Evolutionary conservation across 2,888 invertebrate genomes (phyloP).

Genomic region (Frankliniella intonsa): DNA sequence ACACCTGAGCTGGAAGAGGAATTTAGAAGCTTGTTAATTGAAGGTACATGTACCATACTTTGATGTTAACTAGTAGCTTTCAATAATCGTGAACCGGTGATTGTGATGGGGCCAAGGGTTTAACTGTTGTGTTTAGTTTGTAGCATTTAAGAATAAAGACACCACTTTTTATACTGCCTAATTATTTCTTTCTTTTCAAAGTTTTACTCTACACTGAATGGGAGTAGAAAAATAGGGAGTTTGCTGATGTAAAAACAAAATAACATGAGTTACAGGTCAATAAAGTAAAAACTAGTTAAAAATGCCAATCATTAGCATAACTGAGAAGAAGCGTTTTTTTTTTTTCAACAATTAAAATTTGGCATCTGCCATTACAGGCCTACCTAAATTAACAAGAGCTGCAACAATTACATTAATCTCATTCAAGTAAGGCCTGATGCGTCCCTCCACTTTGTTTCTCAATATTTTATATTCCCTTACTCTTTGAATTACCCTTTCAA

Average conservation of each 20-base stretch:
- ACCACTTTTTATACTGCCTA: too few relatives aligned
- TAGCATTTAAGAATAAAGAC: too few relatives aligned
- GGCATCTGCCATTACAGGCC: not conserved
- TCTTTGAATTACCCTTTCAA: slow-evolving; percentile 27
- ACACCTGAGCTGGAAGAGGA: not conserved
- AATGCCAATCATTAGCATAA: not conserved
- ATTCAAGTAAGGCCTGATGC: not conserved
- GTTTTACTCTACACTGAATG: too few relatives aligned
- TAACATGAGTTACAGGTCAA: not conserved
- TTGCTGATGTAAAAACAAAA: not conserved
- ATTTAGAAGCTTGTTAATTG: not conserved
- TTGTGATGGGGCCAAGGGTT: too few relatives aligned
- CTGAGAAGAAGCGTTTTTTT: not conserved
- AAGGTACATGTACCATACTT: not conserved
- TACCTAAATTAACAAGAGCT: not conserved
- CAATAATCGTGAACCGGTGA: not conserved
- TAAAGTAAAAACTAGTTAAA: not conserved
- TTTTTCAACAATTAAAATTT: not conserved
- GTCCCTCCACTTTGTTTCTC: slow-evolving; percentile 25
- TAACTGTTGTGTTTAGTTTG: too few relatives aligned
- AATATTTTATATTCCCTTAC: slow-evolving; percentile 28
- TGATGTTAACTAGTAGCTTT: not conserved
- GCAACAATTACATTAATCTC: not conserved
- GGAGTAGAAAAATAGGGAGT: not conserved
- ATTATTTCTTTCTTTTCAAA: too few relatives aligned